These are phyloP conservation scores for Amphipoea oculea DNA, from an alignment of 2,888 invertebrate genomes.

Conservation along the genomic window DNA sequence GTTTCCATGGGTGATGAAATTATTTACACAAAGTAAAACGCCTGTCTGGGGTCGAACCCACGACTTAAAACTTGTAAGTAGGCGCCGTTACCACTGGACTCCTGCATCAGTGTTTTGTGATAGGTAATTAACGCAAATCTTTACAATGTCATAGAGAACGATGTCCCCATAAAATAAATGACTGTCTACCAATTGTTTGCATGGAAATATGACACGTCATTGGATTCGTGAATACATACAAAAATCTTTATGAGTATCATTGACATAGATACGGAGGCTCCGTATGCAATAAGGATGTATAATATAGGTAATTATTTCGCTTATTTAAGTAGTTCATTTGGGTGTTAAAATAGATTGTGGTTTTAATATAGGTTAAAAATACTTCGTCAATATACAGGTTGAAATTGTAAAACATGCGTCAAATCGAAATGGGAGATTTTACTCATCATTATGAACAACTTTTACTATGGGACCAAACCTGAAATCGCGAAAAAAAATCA, in stretches of 20 bases:
- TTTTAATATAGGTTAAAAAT: background rate
- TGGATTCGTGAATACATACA: slow-evolving; percentile 6
- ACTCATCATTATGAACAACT: too few relatives aligned
- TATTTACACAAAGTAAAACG: too few relatives aligned
- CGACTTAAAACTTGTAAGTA: too few relatives aligned
- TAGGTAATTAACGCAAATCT: background rate
- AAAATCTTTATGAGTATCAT: background rate
- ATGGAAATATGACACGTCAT: slow-evolving; percentile 30
- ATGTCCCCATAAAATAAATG: slow-evolving; percentile 21
- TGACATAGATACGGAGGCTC: slow-evolving; percentile 26
- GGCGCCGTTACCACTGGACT: too few relatives aligned
- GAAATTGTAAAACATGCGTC: too few relatives aligned
- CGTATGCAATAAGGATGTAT: slow-evolving; percentile 17
- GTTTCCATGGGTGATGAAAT: too few relatives aligned
- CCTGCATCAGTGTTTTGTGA: background rate
- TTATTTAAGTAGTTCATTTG: background rate
- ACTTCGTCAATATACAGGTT: background rate
- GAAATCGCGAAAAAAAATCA: too few relatives aligned
- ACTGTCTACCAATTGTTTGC: background rate
- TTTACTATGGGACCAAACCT: too few relatives aligned
- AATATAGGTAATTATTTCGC: background rate
- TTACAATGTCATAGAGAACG: background rate
- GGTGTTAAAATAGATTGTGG: background rate
- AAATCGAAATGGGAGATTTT: too few relatives aligned
- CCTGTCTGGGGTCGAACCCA: too few relatives aligned